A percentile compares a stretch with the other conserved stretches of the same genome.
Conservation (phyloP, 2,888 invertebrate genomes). For the Nephrocerus scutellatus region DNA sequence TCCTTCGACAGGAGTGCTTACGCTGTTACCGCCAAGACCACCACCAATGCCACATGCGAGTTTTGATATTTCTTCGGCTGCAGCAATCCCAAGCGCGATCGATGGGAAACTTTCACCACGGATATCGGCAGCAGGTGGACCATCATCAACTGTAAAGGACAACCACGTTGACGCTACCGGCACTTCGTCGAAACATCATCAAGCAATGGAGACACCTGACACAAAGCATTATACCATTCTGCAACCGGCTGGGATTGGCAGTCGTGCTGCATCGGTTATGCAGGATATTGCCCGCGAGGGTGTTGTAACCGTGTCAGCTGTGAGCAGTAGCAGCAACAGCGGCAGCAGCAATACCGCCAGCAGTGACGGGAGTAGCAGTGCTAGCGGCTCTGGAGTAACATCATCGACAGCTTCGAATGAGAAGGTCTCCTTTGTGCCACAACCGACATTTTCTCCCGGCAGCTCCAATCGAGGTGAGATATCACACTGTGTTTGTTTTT, state of each 20-base stretch:
- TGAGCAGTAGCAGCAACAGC: slow-evolving; percentile 26
- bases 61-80: slow-evolving; percentile 3
- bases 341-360: slow-evolving; percentile 40
- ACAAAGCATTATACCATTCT: slow-evolving; percentile 82
- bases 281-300: slow-evolving; percentile 69
- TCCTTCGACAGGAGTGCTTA: slow-evolving; percentile 23
- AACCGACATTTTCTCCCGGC: slow-evolving; percentile 66
- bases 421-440: slow-evolving; percentile 32
- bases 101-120: slow-evolving; percentile 17
- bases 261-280: slow-evolving; percentile 72
- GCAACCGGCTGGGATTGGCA: slow-evolving; percentile 74
- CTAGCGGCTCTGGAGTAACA: slow-evolving; percentile 34
- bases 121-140: slow-evolving; percentile 13
- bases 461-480: slow-evolving; percentile 71
- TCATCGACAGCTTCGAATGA: slow-evolving; percentile 20
- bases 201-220: slow-evolving; percentile 42
- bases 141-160: slow-evolving; percentile 17
- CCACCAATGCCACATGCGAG: slow-evolving; percentile 20
- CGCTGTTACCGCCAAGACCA: slow-evolving; percentile 23
- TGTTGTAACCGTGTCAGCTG: slow-evolving; percentile 54
- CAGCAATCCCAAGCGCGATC: no score
- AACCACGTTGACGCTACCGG: slow-evolving; percentile 4
- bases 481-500: slow-evolving; percentile 19
- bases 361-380: slow-evolving; percentile 35
- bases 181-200: slow-evolving; percentile 12